Base-by-base conservation (phyloP, 2,113 vertebrate genomes). In the Panurus biarmicus region DNA sequence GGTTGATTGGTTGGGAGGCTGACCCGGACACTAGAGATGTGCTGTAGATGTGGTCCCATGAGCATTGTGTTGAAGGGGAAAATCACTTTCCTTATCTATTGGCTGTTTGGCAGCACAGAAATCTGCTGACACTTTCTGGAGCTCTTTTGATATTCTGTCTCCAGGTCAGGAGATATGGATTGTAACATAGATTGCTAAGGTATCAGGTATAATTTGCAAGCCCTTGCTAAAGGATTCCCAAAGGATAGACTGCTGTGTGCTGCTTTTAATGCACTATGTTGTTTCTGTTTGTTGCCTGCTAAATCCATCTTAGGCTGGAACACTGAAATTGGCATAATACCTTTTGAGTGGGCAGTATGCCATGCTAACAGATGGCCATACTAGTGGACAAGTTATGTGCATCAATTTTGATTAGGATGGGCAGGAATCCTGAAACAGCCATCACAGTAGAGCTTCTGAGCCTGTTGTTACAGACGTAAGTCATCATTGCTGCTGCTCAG, bases 331-430 rank as follows among this genome's bases (percentile, higher is more conserved):
- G 85, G 85, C 75, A 69, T 88, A 93, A 85, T 78, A 86, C 23
- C 76, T 96, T 93, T 51, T 42, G 78, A 69, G 82, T 35, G 80
- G 79, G 91, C 92, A 78, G 61, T 22, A 28, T 87, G 89, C 72
- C 89, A 96, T 10, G 6, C 31, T 77, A 85, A 92, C 89, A 97
- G 94, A 71, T 96, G 94, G 82, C 50, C 61, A 48, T 72, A 53
- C 71, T 79, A 82, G 69, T 88, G 74, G 86, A 76, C 78, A 96
- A 87, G 48, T 81, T 94, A 40, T 50, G 16, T 83, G 61, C 89
- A 87, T 94, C 84, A 76, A 70, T 96, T 97, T 94, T 92, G 95
- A 93, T 97, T 92, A 93, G 15, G 20, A 57, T 77, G 78, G 85
- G 72, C 57, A 94, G 67, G 51, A 94, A 90, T 96, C 53, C 79